Evolutionary conservation across 2,113 vertebrate genomes (phyloP), one percentile per base, ranked within the genome.

Genomic region (Oplegnathus fasciatus): DNA sequence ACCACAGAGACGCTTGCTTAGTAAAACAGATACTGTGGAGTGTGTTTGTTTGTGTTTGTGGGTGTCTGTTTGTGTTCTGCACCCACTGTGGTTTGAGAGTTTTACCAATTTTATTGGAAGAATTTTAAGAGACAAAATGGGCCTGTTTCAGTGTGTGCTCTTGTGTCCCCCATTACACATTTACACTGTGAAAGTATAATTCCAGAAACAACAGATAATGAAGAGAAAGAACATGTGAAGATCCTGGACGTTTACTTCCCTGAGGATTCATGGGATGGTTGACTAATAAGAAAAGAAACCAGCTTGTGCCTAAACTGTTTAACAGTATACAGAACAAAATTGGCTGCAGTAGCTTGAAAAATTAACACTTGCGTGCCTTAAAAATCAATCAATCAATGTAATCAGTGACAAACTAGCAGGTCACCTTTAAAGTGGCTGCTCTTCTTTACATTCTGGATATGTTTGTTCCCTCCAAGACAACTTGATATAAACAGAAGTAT

Each of bases 21-120:
- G 37, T 61, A 34, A 66, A 42, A 79, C 58, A 65, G 18, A 62
- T 52, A 46, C 30, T 72, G 52, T 72, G 32, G 44, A 40, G 62
- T 20, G 46, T 61, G 32, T 86, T 70, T 83, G 26, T 70, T 37
- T 74, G 74, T 52, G 58, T 67, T 81, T 65, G 37, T n/a, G 54
- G 55, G 17, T 70, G 72, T 55, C 32, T 62, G 17, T 78, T 58
- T 86, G 69, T 70, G 65, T 78, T 82, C 42, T 64, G 37, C 18
- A 37, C n/a, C 9, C 61, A 62, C 32, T 83, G 30, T 11, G 54
- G 61, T 81, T 85, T 72, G 24, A 68, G 20, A 18, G 10, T 32
- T 85, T 65, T 9, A 68, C 44, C 26, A 46, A 22, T 28, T 85
- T 55, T 52, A 65, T 7, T 78, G 73, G 32, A 69, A 1, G 14